phyloP scores from a whole-genome alignment of 1,140 invertebrate species.

The Rhynchophorus ferrugineus region DNA sequence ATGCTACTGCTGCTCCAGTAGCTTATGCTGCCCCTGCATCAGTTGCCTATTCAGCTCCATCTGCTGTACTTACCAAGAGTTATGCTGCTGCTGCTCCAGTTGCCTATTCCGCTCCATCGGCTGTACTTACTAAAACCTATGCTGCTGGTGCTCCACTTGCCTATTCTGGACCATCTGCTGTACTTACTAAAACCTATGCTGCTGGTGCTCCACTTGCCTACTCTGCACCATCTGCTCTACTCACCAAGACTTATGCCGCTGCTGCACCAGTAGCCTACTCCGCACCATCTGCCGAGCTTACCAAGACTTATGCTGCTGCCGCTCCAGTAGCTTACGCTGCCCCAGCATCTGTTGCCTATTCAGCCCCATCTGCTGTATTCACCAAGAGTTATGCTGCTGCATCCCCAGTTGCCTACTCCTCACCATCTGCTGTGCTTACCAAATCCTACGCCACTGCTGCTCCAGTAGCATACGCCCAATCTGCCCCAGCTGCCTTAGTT shows the following conservation, averaged over 20 bases:
- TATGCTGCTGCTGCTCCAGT: conserved; percentile 18
- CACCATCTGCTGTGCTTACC: too few species aligned
- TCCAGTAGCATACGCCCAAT: conserved; percentile 9
- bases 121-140: conserved; percentile 13
- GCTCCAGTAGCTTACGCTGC: conserved; percentile 19
- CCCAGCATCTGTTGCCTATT: too few species aligned
- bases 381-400: too few species aligned
- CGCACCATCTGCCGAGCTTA: conserved; percentile 14
- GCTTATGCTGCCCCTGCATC: conserved; percentile 16
- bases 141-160: conserved; percentile 16
- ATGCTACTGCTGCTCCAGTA: conserved; percentile 29
- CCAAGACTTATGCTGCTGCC: conserved; percentile 25
- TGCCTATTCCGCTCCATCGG: conserved; percentile 17
- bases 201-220: conserved; percentile 28
- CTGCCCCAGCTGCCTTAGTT: conserved; percentile 25
- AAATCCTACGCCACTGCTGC: too few species aligned
- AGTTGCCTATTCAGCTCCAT: conserved; percentile 22
- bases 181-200: conserved; percentile 35
- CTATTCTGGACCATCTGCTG: conserved; percentile 13
- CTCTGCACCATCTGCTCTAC: conserved; percentile 10
- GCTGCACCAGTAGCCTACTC: conserved; percentile 23
- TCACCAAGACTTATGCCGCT: conserved; percentile 23
- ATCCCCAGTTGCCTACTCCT: too few species aligned
- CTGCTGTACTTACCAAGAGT: conserved; percentile 16
- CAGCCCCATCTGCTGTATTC: too few species aligned